Evolutionary conservation across 2,797 vertebrate genomes (phyloP).

Genomic region (Bovichtus variegatus): DNA sequence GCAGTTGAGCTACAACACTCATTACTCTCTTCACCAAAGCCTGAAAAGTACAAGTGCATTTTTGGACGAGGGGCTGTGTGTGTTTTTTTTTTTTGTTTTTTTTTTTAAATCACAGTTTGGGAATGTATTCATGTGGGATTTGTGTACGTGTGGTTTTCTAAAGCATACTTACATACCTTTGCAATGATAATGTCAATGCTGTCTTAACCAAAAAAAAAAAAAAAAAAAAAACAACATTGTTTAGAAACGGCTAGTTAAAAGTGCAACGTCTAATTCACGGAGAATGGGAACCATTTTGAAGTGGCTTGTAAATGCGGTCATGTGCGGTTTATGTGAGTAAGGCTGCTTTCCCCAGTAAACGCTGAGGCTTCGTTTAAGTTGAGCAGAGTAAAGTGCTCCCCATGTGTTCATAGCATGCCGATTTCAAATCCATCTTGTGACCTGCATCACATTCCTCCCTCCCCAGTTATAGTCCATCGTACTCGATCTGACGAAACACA

Average conservation of each 20-base stretch:
- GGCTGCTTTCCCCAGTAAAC: conserved; percentile 41
- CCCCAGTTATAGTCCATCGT: background rate
- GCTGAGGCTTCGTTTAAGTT: conserved; percentile 31
- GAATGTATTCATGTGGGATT: conserved; percentile 50
- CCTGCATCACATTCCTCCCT: conserved; percentile 25
- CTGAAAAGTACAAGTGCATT: conserved; percentile 48
- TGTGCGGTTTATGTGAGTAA: conserved; percentile 58
- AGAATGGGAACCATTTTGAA: conserved; percentile 56
- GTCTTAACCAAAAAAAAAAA: background rate
- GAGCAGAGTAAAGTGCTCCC: conserved; percentile 18
- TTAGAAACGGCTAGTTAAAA: conserved; percentile 49
- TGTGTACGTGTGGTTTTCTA: conserved; percentile 49
- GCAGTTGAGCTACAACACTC: conserved; percentile 50
- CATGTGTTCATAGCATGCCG: conserved; percentile 14
- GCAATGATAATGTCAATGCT: conserved; percentile 21
- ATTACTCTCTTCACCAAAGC: conserved; percentile 43
- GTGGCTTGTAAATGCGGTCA: conserved; percentile 69
- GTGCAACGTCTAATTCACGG: conserved; percentile 43
- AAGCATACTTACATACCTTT: conserved; percentile 46
- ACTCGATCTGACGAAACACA: conserved; percentile 37
- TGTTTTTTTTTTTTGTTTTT: conserved; percentile 60
- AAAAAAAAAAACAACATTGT: background rate
- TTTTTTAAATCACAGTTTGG: conserved; percentile 53
- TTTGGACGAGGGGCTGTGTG: conserved; percentile 38
- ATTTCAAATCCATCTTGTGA: conserved; percentile 33